Evolutionary conservation across 2,797 vertebrate species (phyloP).

Genomic region (Xenopus petersii): DNA sequence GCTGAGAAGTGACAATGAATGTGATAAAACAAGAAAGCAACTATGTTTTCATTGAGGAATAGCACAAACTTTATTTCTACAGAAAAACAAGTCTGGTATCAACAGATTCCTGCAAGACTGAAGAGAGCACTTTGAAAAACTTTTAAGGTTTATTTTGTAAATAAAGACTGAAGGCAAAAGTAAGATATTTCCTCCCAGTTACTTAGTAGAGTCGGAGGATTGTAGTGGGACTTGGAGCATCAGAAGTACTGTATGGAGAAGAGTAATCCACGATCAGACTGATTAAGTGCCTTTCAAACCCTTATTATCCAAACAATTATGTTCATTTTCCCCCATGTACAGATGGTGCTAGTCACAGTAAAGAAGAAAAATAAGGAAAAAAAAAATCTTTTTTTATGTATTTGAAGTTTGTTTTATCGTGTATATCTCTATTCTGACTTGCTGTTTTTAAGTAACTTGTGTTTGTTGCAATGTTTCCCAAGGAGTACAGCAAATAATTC

Average conservation of each 20-base stretch:
- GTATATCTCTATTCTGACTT: conserved; percentile 74
- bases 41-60: conserved; percentile 43
- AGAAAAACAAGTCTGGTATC: conserved; percentile 41
- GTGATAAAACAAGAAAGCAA: conserved; percentile 29
- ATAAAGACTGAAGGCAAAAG: conserved; percentile 68
- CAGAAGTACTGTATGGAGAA: conserved; percentile 50
- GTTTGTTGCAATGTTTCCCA: conserved; percentile 73
- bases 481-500: conserved; percentile 65
- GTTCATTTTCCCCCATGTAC: conserved; percentile 77
- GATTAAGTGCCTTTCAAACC: conserved; percentile 95
- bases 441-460: conserved; percentile 76
- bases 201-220: conserved; percentile 43
- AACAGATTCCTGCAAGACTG: conserved; percentile 59
- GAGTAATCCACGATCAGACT: conserved; percentile 65
- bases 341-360: conserved; percentile 83
- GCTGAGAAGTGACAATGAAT: conserved; percentile 56
- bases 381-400: conserved; percentile 60
- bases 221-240: conserved; percentile 53
- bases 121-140: conserved; percentile 77
- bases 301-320: conserved; percentile 78
- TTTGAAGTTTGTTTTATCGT: conserved; percentile 71
- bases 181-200: conserved; percentile 51
- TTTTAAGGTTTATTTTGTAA: conserved; percentile 65
- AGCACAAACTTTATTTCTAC: conserved; percentile 15
- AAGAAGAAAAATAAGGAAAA: conserved; percentile 61